Evolutionary conservation across 2,888 invertebrate genomes (phyloP), one percentile per base, ranked within the genome.

Genomic region (Exephanes ischioxanthus): DNA sequence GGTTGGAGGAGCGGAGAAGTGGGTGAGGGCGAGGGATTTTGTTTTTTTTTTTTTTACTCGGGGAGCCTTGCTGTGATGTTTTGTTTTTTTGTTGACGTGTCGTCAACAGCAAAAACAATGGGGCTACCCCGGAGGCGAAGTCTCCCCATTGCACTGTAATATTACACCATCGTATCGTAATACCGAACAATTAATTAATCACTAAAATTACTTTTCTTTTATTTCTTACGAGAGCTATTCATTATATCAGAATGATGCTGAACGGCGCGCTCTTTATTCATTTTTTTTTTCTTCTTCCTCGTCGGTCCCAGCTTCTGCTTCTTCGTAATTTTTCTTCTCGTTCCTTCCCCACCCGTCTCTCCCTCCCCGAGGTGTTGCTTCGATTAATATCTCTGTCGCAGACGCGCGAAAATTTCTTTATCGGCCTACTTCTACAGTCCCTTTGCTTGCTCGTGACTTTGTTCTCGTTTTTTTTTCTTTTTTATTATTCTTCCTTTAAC

Each of bases 181-280:
- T 86, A 86, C 84, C 87, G 87, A 88, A 91, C 87, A 89, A 89
- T 90, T 89, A 91, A 91, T 90, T 90, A 90, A 90, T 90, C 83
- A 88, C 90, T 92, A 92, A 90, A 89, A 89, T 91, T 90, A 90
- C 84, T 89, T 88, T 80, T 87, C 78, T 89, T 86, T 80, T 87
- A 86, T 88, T 84, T 83, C 79, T 86, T 84, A 85, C 79, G 78
- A 83, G 82, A 72, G 84, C 84, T 85, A 87, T 86, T 80, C 87
- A 75, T 84, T 70, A 70, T 76, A 82, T 79, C 82, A 78, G 84
- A 84, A 82, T 82, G 76, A 82, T 85, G 77, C 81, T 86, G 84
- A 80, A 85, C 77, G 77, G 77, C 63, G 83, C 70, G 83, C 87
- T 88, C 86, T 80, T 30, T 55, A 75, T 76, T 14, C 77, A 41